These are phyloP conservation scores for Agrochola lychnidis DNA, from an alignment of 2,888 invertebrate genomes.

Conservation along the genomic window DNA sequence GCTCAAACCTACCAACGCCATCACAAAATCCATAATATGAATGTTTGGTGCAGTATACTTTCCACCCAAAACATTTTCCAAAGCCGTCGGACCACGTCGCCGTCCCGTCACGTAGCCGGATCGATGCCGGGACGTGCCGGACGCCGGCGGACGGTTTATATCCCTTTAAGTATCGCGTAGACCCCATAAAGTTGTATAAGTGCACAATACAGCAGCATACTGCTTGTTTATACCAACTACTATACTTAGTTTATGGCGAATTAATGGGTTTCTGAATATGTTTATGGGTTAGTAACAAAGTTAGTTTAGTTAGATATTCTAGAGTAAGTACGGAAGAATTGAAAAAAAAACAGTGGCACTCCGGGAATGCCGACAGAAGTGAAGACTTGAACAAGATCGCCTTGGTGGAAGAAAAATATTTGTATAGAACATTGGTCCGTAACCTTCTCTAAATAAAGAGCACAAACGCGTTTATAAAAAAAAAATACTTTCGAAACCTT, in stretches of 20 bases:
- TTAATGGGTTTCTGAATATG: slow-evolving; percentile 52
- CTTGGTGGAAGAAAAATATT: too few species aligned
- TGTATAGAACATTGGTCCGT: too few species aligned
- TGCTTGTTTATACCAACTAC: slow-evolving; percentile 57
- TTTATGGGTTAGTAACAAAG: background rate
- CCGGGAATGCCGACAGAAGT: too few species aligned
- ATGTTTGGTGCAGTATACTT: too few species aligned
- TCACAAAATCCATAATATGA: slow-evolving; percentile 20
- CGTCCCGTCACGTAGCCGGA: slow-evolving; percentile 65
- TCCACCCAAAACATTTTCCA: slow-evolving; percentile 34
- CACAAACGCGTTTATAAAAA: too few species aligned
- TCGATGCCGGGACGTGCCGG: slow-evolving; percentile 71
- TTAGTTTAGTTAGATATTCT: slow-evolving; percentile 7
- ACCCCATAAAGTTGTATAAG: slow-evolving; percentile 57
- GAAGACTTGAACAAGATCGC: too few species aligned
- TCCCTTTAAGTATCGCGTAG: slow-evolving; percentile 60
- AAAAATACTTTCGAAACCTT: too few species aligned
- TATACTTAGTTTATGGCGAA: slow-evolving; percentile 45
- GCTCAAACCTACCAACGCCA: background rate
- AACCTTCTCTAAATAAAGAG: too few species aligned
- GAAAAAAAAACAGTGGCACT: background rate
- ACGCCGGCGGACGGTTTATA: slow-evolving; percentile 62
- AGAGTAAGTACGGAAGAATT: too few species aligned
- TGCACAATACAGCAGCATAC: slow-evolving; percentile 42
- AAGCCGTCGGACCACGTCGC: slow-evolving; percentile 36